Base-by-base conservation (phyloP, 2,888 invertebrate species). In the Eurytoma californica region DNA sequence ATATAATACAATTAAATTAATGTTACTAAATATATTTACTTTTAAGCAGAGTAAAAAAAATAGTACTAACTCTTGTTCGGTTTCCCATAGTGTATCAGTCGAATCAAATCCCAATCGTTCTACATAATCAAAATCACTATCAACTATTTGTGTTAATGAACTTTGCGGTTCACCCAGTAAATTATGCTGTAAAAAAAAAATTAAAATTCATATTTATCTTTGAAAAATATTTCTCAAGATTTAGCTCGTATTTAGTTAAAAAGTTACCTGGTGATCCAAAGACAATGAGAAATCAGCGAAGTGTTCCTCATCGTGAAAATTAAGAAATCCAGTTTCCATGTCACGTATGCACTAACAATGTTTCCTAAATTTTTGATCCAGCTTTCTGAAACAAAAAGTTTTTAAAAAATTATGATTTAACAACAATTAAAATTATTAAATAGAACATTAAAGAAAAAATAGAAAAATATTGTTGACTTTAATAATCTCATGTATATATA, bases 311-410 rank as follows among this genome's bases (percentile, higher is more conserved):
- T 91, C 91, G 82, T 91, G 90, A 83, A 91, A 91, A 87, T 91
- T 91, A 81, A 91, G 85, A 84, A 91, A 91, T 84, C 91, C 91
- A 81, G 92, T 89, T 88, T 92, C 92, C 92, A 92, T 92, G 86
- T 83, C 86, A 85, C 83, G 24, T 20, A 28, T 28, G 16, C 39
- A 53, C 61, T 57, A 77, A 57, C 39, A 75, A 70, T 60, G 18
- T 28, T 55, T 16, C 18, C 49, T 73, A 18, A 79, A 79, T 68
- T 63, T 70, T 74, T 18, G 65, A 63, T 77, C 77, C 73, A 81
- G 77, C 73, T 77, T 81, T 79, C 79, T 79, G 24, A 28, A 80
- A 77, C 14, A 18, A 63, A 69, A 68, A 57, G 18, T 58, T 7
- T 39, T 39, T 7, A 39, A 9, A 39, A 39, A 39, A 39, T 39